phyloP scores from a whole-genome alignment of 2,888 invertebrate genomes.

The Chrysolina americana region DNA sequence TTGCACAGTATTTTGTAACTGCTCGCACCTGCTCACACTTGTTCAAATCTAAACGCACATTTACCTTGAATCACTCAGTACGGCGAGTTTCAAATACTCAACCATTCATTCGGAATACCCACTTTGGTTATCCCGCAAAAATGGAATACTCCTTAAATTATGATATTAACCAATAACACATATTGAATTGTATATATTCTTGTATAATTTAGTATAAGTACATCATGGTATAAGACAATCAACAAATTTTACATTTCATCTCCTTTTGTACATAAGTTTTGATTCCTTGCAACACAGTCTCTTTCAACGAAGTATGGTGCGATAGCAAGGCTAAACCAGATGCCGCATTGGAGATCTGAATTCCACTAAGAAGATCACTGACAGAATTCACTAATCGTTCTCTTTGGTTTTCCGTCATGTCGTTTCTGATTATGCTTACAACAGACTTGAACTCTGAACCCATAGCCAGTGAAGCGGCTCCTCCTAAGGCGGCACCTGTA shows the following conservation, averaged over 20 bases:
- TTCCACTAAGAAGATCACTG: constrained; percentile 14
- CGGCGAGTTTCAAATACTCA: too few species aligned
- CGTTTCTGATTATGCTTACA: constrained; percentile 26
- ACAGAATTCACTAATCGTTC: constrained; percentile 19
- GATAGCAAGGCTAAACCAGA: not conserved
- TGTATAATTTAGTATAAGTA: too few species aligned
- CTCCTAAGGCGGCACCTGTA: constrained; percentile 28
- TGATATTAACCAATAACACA: not conserved
- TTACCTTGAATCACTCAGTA: too few species aligned
- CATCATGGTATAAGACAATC: not conserved
- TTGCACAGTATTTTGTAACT: too few species aligned
- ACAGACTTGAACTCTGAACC: constrained; percentile 30
- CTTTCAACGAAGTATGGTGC: constrained; percentile 3
- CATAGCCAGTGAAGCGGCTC: constrained; percentile 8
- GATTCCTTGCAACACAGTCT: constrained; percentile 17
- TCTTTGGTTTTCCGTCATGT: constrained; percentile 31
- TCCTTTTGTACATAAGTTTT: constrained; percentile 1
- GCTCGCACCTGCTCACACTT: too few species aligned
- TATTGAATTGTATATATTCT: too few species aligned
- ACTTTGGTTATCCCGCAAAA: too few species aligned
- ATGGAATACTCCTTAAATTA: too few species aligned
- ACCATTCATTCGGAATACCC: too few species aligned
- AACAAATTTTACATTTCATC: constrained; percentile 1
- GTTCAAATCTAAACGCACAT: too few species aligned
- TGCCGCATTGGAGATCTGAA: constrained; percentile 10